Base-by-base conservation (phyloP, 2,888 invertebrate genomes). In the Drosophila prolongata region DNA sequence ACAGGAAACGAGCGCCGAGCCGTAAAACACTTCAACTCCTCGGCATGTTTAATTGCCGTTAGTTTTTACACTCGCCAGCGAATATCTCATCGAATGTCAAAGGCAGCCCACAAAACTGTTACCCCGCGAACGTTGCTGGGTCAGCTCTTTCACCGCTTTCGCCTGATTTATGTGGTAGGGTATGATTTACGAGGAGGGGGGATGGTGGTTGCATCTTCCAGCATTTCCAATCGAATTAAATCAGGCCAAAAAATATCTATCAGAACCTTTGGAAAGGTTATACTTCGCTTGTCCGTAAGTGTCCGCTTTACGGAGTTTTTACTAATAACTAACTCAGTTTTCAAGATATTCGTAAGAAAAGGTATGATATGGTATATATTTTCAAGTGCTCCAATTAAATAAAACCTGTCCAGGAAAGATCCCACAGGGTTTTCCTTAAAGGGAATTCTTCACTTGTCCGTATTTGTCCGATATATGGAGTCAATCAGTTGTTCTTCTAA, bases 11-110 rank as follows among this genome's bases (percentile, higher is more conserved):
- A 66, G 60, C 75, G 65, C 66, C 61, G 59, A 71, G 62, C 67
- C 61, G 78, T 81, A 76, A 84, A 83, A 87, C 54, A 56, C 67
- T 64, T 65, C 74, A 54, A 76, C 71, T 76, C 62, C 76, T 62
- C 44, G 42, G 38, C 57, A 46, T 60, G 47, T 68, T 75, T 73
- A 53, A 71, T 71, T 71, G 71, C 71, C 46, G 56, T 66, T 74
- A 74, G 75, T 74, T 65, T 57, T 57, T 40, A 57, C 67, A 64
- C 62, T 64, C 65, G 37, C 44, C 50, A 50, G 42, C 43, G 38
- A 38, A 70, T 53, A 70, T 72, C 37, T 69, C 46, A 13, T 38
- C 43, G 49, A 19, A 35, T 38, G 54, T 71, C 53, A 69, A 30
- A 47, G 30, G 3, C 43, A 49, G 47, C 47, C 47, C 47, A 47